Evolutionary conservation across 2,888 invertebrate species (phyloP), one percentile per base, ranked within the genome.

Genomic region (Oxytorus armatus): DNA sequence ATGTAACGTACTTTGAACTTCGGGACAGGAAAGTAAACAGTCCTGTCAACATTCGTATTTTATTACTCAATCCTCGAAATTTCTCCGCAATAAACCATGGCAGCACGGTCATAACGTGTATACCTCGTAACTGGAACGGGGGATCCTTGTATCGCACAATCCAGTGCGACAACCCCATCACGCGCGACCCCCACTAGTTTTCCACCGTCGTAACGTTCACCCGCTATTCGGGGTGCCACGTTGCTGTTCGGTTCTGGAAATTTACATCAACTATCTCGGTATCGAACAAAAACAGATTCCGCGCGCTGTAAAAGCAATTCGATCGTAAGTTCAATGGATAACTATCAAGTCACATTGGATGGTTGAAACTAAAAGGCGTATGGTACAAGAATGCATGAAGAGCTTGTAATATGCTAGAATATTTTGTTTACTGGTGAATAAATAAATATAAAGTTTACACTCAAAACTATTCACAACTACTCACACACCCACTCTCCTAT

Each of bases 121-220:
- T 94, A 95, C 95, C 95, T 95, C 93, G 94, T 94, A 77, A 93
- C 89, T 86, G 95, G 95, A 80, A 94, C 93, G 79, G 95, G 95
- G 91, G 93, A 94, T 83, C 94, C 95, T 88, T 95, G 94, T 84
- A 95, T 94, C 90, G 95, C 94, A 92, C 96, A 96, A 85, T 94
- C 94, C 90, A 96, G 92, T 86, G 94, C 94, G 81, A 94, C 93
- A 84, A 93, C 92, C 85, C 92, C 91, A 81, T 90, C 92, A 88
- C 91, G 90, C 65, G 92, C 91, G 86, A 95, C 93, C 81, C 87
- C 87, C 75, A 94, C 91, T 85, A 95, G 94, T 90, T 94, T 94
- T 93, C 95, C 94, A 89, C 95, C 94, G 86, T 94, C 94, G 90
- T 94, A 94, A 90, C 94, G 93, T 88, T 94, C 93, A 77, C 93